Conservation (phyloP, 2,797 vertebrate species). For the Orientallactaga sibirica region DNA sequence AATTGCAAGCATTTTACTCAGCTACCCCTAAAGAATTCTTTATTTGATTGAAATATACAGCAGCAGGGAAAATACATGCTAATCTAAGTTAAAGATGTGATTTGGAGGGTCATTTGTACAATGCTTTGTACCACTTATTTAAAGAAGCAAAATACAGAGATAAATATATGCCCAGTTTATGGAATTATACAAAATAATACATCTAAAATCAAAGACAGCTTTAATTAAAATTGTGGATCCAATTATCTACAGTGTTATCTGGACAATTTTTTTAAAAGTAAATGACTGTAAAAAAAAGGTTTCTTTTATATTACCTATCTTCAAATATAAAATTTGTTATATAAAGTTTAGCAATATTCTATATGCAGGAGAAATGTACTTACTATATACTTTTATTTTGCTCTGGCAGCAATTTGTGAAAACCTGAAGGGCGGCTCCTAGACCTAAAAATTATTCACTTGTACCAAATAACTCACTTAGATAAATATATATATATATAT, state of each 20-base stretch:
- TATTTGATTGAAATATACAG: neutral
- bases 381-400: conserved; percentile 46
- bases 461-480: conserved; percentile 53
- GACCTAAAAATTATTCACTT: conserved; percentile 52
- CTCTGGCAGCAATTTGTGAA: conserved; percentile 50
- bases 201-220: neutral
- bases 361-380: neutral
- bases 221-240: conserved; percentile 42
- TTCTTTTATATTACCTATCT: conserved; percentile 38
- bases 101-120: neutral
- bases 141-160: conserved; percentile 14
- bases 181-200: no score
- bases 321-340: neutral
- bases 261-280: conserved; percentile 8
- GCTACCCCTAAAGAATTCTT: conserved; percentile 32
- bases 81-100: conserved; percentile 21
- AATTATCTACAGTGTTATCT: conserved; percentile 9
- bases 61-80: neutral
- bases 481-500: no score
- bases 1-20: conserved; percentile 48
- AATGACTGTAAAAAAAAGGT: neutral
- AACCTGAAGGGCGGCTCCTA: conserved; percentile 33
- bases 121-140: neutral
- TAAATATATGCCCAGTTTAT: neutral
- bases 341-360: conserved; percentile 2